A percentile compares a stretch with the other conserved stretches of the same genome.
Evolutionary conservation across 2,113 vertebrate species (phyloP).

Genomic region (Apodemus sylvaticus): DNA sequence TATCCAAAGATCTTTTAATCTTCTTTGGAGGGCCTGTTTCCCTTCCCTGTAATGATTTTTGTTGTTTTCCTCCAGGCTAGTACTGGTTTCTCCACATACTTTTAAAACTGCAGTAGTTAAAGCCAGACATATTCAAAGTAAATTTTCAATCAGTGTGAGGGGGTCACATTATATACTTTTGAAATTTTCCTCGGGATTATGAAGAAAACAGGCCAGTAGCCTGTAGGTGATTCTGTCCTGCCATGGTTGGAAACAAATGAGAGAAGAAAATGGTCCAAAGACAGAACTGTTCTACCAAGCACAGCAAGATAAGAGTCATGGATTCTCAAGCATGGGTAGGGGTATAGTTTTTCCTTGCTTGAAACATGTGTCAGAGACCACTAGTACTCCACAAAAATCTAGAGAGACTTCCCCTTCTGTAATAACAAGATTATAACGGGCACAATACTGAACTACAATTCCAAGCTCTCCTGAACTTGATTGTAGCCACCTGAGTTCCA

Average conservation of each 20-base stretch:
- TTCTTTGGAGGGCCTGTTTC: constrained; percentile 46
- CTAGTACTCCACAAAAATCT: not conserved
- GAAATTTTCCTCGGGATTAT: not conserved
- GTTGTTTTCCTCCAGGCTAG: constrained; percentile 53
- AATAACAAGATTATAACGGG: not conserved
- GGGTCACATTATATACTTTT: not conserved
- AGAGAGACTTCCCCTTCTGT: not conserved
- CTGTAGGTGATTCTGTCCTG: not conserved
- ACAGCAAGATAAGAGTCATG: not conserved
- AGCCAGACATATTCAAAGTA: constrained; percentile 44
- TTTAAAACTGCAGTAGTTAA: constrained; percentile 71
- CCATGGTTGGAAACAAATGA: not conserved
- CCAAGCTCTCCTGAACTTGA: not conserved
- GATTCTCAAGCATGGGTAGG: not conserved
- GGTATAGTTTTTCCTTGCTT: not conserved
- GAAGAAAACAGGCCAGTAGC: not conserved
- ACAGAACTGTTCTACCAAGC: not conserved
- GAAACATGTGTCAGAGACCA: not conserved
- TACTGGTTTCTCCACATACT: constrained; percentile 58
- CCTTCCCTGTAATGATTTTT: constrained; percentile 55
- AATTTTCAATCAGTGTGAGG: constrained; percentile 9
- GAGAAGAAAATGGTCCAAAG: not conserved
- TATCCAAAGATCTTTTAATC: constrained; percentile 54
- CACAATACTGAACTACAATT: not conserved
- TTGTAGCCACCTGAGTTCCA: not conserved